A percentile compares a stretch with the other conserved stretches of the same genome.
These are phyloP conservation scores for Azorinus chamasolen DNA, from an alignment of 2,888 invertebrate species.

Conservation along the genomic window DNA sequence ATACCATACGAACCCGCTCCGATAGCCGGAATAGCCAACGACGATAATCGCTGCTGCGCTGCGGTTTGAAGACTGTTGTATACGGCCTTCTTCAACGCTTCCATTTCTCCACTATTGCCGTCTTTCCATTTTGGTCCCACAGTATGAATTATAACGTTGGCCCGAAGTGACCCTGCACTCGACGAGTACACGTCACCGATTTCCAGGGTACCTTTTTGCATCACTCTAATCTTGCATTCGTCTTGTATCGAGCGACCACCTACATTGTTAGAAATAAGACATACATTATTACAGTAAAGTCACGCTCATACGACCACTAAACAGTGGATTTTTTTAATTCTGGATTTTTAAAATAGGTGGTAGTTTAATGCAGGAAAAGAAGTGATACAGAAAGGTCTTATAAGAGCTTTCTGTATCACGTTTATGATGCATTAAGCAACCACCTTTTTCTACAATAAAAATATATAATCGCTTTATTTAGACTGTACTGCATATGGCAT, in stretches of 20 bases:
- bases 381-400: no score
- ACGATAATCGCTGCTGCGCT: constrained; percentile 30
- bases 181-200: constrained; percentile 65
- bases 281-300: no score
- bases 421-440: no score
- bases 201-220: constrained; percentile 50
- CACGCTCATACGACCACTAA: no score
- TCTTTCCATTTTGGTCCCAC: constrained; percentile 72
- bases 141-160: constrained; percentile 68
- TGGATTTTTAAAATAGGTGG: neutral
- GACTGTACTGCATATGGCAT: no score
- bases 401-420: no score
- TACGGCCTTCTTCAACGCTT: constrained; percentile 58
- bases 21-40: constrained; percentile 78
- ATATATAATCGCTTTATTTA: no score
- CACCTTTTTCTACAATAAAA: no score
- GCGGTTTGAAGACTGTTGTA: constrained; percentile 54
- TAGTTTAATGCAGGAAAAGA: neutral
- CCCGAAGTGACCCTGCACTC: constrained; percentile 61
- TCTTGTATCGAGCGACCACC: constrained; percentile 68
- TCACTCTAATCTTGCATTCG: constrained; percentile 63
- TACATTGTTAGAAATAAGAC: no score
- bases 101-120: constrained; percentile 57
- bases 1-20: constrained; percentile 77
- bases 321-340: no score